phyloP scores from a whole-genome alignment of 2,797 vertebrate genomes.

The Peromyscus aztecus region DNA sequence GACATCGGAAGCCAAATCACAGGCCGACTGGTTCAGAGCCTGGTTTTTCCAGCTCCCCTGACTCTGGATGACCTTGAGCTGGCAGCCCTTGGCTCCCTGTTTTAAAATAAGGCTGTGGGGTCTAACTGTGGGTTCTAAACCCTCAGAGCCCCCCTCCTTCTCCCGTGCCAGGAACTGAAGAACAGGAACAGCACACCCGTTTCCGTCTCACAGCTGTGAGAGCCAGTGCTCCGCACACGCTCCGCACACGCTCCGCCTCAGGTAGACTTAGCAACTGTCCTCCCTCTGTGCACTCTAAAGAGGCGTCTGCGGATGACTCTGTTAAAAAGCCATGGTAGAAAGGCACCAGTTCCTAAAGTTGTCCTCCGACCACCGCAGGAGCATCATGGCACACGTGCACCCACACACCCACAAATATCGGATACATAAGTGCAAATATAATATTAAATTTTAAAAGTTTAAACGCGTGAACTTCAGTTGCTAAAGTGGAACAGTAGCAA shows the following conservation, averaged over 20 bases:
- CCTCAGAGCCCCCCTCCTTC: background rate
- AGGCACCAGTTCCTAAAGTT: background rate
- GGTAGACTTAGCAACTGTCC: background rate
- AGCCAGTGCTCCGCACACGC: background rate
- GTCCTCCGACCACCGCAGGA: background rate
- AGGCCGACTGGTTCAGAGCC: background rate
- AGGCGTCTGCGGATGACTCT: background rate
- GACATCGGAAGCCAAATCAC: background rate
- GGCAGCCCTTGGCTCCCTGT: background rate
- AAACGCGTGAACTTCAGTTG: background rate
- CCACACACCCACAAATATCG: background rate
- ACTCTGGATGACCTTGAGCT: slow-evolving; percentile 55
- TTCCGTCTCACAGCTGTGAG: slow-evolving; percentile 7
- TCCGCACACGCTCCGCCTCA: background rate
- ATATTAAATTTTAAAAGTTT: background rate
- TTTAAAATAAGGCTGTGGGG: slow-evolving; percentile 6
- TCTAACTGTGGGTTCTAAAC: slow-evolving; percentile 6
- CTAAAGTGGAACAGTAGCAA: slow-evolving; percentile 43
- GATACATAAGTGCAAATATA: background rate
- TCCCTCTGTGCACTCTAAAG: slow-evolving; percentile 3
- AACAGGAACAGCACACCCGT: background rate
- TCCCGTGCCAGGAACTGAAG: slow-evolving; percentile 51
- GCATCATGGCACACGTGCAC: too few species aligned
- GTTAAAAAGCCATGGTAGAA: background rate
- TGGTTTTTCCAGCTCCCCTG: background rate